Evolutionary conservation across 2,113 vertebrate genomes (phyloP).

Genomic region (Pitta sordida): DNA sequence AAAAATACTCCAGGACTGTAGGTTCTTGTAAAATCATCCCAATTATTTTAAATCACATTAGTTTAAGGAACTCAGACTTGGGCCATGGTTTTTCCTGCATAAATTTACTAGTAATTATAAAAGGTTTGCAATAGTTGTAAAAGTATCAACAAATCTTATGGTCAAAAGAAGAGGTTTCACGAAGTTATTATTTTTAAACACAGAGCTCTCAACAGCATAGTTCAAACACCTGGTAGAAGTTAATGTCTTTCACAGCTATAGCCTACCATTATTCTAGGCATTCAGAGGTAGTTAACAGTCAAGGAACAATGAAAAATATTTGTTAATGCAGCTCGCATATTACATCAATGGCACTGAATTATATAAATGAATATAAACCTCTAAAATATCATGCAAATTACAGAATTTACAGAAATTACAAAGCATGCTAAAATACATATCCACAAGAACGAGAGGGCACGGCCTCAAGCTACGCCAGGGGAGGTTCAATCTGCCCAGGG

Average conservation of each 20-base stretch:
- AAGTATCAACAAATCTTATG: neutral
- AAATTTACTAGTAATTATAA: neutral
- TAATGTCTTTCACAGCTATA: neutral
- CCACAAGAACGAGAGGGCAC: too few species aligned
- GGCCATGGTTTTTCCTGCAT: neutral
- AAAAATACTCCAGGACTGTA: neutral
- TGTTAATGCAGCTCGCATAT: neutral
- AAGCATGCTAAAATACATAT: neutral
- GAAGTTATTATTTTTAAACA: neutral
- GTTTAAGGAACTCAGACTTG: neutral
- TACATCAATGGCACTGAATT: neutral
- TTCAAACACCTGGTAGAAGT: neutral
- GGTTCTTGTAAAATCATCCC: neutral
- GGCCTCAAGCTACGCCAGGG: too few species aligned
- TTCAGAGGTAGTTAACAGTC: neutral
- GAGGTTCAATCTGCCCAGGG: too few species aligned
- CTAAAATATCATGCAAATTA: neutral
- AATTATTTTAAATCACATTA: neutral
- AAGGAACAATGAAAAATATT: neutral
- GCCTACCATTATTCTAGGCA: neutral
- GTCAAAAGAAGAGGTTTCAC: neutral
- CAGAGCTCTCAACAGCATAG: neutral
- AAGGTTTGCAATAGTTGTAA: neutral
- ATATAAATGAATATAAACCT: neutral
- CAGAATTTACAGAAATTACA: neutral